Conservation (phyloP, 2,797 vertebrate genomes). For the Sorex maritimensis region DNA sequence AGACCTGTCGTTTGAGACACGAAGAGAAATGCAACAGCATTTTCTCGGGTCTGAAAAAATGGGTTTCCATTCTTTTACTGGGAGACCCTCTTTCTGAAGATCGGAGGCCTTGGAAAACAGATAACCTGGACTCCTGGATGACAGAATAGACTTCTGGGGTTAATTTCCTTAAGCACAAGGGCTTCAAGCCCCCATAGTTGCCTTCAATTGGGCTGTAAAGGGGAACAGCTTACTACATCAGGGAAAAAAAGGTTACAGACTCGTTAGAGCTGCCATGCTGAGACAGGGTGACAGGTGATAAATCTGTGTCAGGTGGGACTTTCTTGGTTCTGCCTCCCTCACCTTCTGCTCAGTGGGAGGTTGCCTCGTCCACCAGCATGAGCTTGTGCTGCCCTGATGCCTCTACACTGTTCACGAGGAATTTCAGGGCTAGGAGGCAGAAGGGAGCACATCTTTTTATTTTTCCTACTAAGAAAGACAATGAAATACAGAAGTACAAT, state of each 20-base stretch:
- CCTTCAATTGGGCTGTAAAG: background rate
- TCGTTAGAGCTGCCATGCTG: no score
- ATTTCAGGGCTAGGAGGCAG: background rate
- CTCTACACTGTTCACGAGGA: background rate
- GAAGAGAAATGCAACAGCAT: background rate
- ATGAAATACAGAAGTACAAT: background rate
- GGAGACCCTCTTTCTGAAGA: background rate
- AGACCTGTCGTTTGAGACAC: background rate
- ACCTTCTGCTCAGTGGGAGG: background rate
- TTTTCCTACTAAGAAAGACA: slow-evolving; percentile 33
- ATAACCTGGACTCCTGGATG: background rate
- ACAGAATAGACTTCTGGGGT: background rate
- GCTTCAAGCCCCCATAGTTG: background rate
- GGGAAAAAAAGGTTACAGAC: background rate
- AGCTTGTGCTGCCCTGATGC: background rate
- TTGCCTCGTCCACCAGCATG: background rate
- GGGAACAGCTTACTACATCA: background rate
- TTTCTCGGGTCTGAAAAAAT: background rate
- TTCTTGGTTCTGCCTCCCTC: background rate
- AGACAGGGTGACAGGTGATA: background rate
- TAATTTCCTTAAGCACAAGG: background rate
- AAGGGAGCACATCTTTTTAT: no score
- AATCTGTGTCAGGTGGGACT: background rate
- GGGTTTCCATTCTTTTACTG: background rate
- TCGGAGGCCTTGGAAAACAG: background rate